Conservation (phyloP, 2,113 vertebrate species). For the Lepus timidus region DNA sequence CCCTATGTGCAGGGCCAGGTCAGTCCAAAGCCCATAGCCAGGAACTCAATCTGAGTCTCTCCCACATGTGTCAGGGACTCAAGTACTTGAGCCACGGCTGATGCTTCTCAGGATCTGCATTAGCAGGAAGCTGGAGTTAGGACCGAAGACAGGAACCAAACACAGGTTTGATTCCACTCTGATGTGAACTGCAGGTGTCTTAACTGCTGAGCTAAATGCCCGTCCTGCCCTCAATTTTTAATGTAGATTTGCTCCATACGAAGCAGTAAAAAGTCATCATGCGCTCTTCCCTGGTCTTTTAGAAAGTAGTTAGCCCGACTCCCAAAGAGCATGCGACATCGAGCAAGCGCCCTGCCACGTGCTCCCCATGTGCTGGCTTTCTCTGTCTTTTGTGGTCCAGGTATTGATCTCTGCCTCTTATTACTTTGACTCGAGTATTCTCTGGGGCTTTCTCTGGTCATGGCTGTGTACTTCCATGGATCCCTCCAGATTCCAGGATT, state of each 20-base stretch:
- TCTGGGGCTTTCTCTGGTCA: not conserved
- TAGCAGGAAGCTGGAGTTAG: no score
- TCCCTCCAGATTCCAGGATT: not conserved
- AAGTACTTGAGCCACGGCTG: no score
- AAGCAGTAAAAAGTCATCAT: not conserved
- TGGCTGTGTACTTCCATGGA: not conserved
- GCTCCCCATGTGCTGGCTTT: not conserved
- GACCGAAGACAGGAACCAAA: no score
- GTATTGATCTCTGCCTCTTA: not conserved
- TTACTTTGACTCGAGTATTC: not conserved
- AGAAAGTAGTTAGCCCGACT: not conserved
- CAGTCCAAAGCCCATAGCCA: no score
- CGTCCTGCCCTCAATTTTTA: not conserved
- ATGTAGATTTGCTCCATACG: not conserved
- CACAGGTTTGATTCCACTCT: no score
- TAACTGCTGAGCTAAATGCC: no score
- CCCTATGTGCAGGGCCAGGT: no score
- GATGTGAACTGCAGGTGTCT: no score
- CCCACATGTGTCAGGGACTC: no score
- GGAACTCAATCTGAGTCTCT: no score
- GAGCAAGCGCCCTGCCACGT: not conserved
- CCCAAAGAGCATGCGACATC: not conserved
- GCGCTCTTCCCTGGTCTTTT: not conserved
- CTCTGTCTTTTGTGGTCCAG: not conserved
- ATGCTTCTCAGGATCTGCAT: no score